A percentile compares a stretch with the other conserved stretches of the same genome.
Evolutionary conservation across 2,888 invertebrate species (phyloP).

Genomic region (Galeopsomyia nigrocyanea): DNA sequence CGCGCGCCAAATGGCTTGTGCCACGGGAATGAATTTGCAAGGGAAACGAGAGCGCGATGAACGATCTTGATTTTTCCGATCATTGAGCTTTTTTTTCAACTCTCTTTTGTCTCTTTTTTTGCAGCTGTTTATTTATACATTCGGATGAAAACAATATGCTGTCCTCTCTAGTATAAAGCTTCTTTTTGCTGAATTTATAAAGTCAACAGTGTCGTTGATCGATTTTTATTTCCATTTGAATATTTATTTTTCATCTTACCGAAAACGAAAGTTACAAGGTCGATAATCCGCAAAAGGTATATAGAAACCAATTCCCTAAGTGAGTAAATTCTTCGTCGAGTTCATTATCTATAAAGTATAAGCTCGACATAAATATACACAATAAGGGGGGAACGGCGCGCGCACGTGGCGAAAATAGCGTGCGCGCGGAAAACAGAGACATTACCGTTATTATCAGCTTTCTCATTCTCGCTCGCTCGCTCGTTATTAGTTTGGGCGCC

Average conservation of each 20-base stretch:
- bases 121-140: not conserved
- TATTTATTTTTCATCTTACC: no score
- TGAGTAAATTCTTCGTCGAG: no score
- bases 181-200: no score
- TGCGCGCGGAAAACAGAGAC: no score
- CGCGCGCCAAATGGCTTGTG: no score
- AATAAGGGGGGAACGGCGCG: no score
- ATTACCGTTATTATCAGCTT: not conserved
- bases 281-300: not conserved
- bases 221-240: no score
- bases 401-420: constrained; percentile 21
- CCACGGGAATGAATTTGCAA: constrained; percentile 21
- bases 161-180: no score
- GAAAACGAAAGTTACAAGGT: not conserved
- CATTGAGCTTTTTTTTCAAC: not conserved
- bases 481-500: constrained; percentile 7
- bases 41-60: constrained; percentile 15
- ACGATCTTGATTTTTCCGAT: constrained; percentile 24
- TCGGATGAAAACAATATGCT: not conserved
- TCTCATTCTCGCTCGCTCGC: not conserved
- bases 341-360: no score
- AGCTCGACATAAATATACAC: no score
- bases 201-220: no score
- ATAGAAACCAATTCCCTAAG: no score
- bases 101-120: not conserved